Percentiles rank a stretch among this genome's conserved stretches.
These are phyloP conservation scores for Brachyrhaphis roseni DNA, from an alignment of 2,797 vertebrate species.

Conservation along the genomic window DNA sequence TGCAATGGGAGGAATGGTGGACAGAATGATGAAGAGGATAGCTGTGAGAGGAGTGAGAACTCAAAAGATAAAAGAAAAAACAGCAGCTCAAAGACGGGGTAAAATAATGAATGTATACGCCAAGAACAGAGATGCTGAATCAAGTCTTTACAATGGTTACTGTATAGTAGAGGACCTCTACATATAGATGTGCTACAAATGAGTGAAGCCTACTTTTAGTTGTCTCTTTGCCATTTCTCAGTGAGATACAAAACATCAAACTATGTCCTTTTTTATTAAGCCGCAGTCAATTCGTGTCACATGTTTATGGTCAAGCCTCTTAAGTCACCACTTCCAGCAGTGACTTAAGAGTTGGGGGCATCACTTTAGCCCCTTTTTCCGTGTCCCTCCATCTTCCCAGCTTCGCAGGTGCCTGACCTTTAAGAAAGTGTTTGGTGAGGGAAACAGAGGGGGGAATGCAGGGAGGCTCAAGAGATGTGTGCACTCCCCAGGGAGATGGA, in stretches of 20 bases:
- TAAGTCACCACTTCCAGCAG: conserved; percentile 35
- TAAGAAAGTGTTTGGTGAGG: conserved; percentile 64
- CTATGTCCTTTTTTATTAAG: conserved; percentile 8
- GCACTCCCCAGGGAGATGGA: conserved; percentile 63
- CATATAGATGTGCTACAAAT: neutral
- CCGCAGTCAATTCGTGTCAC: conserved; percentile 33
- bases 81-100: conserved; percentile 30
- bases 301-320: conserved; percentile 6
- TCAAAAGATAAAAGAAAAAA: conserved; percentile 44
- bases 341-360: conserved; percentile 48
- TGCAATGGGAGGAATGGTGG: conserved; percentile 45
- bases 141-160: neutral
- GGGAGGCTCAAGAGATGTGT: conserved; percentile 60
- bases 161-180: neutral
- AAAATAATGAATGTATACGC: conserved; percentile 23
- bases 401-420: conserved; percentile 74
- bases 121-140: conserved; percentile 22
- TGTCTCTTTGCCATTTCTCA: neutral
- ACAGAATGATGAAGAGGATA: conserved; percentile 55
- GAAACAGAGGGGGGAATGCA: conserved; percentile 50
- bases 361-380: conserved; percentile 38
- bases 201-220: neutral
- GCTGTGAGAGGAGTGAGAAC: conserved; percentile 38
- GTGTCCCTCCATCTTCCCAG: conserved; percentile 48
- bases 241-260: conserved; percentile 1